Evolutionary conservation across 2,113 vertebrate species (phyloP).

Genomic region (Ariopsis seemanni): DNA sequence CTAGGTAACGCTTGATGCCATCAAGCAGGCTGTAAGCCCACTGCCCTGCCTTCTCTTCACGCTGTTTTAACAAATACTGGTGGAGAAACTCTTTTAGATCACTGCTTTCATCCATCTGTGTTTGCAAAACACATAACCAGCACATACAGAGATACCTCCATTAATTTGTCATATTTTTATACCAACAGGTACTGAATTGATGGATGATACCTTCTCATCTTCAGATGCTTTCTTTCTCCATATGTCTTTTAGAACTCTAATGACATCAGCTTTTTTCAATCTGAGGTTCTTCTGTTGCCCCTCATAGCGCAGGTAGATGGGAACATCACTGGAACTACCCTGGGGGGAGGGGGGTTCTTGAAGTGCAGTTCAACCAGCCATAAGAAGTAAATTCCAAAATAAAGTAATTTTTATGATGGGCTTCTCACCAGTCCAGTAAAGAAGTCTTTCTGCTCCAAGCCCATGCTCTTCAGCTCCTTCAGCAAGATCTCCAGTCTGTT

Average conservation of each 20-base stretch:
- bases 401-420: not conserved
- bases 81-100: slow-evolving; percentile 70
- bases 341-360: not conserved
- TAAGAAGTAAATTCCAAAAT: not conserved
- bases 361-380: not conserved
- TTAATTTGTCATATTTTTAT: not conserved
- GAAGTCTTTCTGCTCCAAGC: slow-evolving; percentile 54
- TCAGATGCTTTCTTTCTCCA: slow-evolving; percentile 71
- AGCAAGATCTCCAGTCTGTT: slow-evolving; percentile 73
- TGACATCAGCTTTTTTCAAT: slow-evolving; percentile 67
- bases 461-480: slow-evolving; percentile 64
- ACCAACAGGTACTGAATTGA: not conserved
- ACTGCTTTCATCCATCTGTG: slow-evolving; percentile 25
- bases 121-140: not conserved
- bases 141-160: not conserved
- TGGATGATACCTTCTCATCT: slow-evolving; percentile 68
- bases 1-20: slow-evolving; percentile 60
- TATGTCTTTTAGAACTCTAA: slow-evolving; percentile 67
- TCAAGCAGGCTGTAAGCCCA: slow-evolving; percentile 75
- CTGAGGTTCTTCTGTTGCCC: slow-evolving; percentile 72
- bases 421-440: slow-evolving; percentile 68
- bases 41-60: slow-evolving; percentile 65
- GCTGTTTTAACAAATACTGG: slow-evolving; percentile 65
- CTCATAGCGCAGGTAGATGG: slow-evolving; percentile 69
- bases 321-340: slow-evolving; percentile 59